phyloP scores from a whole-genome alignment of 2,888 invertebrate genomes.

The Dolichopus griseipennis region DNA sequence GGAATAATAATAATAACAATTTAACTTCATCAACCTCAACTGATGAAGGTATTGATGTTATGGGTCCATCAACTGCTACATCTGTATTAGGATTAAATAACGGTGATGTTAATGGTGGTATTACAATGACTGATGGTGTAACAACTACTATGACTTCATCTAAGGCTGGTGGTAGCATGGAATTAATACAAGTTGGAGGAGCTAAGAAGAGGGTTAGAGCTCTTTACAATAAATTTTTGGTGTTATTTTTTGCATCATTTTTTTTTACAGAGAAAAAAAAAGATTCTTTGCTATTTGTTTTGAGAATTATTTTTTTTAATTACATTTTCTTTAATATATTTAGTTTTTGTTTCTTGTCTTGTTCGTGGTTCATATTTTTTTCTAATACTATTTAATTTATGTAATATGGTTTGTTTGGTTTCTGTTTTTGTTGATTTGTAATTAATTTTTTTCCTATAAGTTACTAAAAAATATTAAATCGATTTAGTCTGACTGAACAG shows the following conservation, averaged over 20 bases:
- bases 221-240: slow-evolving; percentile 7
- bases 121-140: background rate
- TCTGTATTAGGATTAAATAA: slow-evolving; percentile 2
- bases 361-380: background rate
- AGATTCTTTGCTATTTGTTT: background rate
- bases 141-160: background rate
- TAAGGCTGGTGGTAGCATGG: slow-evolving; percentile 24
- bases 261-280: background rate
- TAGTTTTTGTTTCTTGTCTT: background rate
- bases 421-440: too few species aligned
- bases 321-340: background rate
- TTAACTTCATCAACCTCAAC: slow-evolving; percentile 28
- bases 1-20: slow-evolving; percentile 24
- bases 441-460: too few species aligned
- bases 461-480: too few species aligned
- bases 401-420: too few species aligned
- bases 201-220: slow-evolving; percentile 39
- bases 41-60: slow-evolving; percentile 24
- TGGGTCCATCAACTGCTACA: background rate
- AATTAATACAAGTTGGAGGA: slow-evolving; percentile 35
- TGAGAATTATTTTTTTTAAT: background rate
- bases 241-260: background rate
- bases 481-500: too few species aligned
- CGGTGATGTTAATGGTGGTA: background rate
- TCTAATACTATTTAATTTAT: too few species aligned